Conservation (phyloP, 2,113 vertebrate species). For the Toxotes chatareus region DNA sequence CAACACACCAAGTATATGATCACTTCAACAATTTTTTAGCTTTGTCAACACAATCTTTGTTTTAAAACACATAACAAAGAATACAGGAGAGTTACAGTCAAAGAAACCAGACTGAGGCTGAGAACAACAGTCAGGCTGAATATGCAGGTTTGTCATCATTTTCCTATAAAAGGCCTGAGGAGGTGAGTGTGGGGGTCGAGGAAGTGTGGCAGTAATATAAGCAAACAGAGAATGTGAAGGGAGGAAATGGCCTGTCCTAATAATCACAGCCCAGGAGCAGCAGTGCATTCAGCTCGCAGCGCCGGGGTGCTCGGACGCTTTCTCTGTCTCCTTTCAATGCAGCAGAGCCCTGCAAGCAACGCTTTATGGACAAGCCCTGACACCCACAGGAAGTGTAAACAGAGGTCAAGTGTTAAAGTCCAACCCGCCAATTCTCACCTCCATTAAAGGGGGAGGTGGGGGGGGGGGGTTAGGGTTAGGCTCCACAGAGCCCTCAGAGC, state of each 20-base stretch:
- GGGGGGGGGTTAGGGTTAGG: conserved; percentile 31
- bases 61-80: no score
- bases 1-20: background rate
- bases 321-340: conserved; percentile 67
- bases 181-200: conserved; percentile 52
- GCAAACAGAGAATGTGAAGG: conserved; percentile 76
- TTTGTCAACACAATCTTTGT: background rate
- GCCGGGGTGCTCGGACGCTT: conserved; percentile 48
- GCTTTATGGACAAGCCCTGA: conserved; percentile 75
- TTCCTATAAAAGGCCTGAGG: conserved; percentile 44
- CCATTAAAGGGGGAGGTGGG: conserved; percentile 76
- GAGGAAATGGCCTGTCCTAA: conserved; percentile 70
- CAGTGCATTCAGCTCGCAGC: conserved; percentile 68
- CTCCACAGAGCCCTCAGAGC: conserved; percentile 58
- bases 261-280: conserved; percentile 64
- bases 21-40: no score
- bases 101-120: conserved; percentile 1
- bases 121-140: conserved; percentile 7
- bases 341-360: conserved; percentile 41
- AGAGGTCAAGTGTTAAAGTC: conserved; percentile 86
- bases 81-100: background rate
- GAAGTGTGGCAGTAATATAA: conserved; percentile 72
- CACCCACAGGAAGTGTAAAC: conserved; percentile 86
- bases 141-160: conserved; percentile 50
- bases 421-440: conserved; percentile 86